Evolutionary conservation across 2,797 vertebrate genomes (phyloP).

Genomic region (Crypturellus tataupa): DNA sequence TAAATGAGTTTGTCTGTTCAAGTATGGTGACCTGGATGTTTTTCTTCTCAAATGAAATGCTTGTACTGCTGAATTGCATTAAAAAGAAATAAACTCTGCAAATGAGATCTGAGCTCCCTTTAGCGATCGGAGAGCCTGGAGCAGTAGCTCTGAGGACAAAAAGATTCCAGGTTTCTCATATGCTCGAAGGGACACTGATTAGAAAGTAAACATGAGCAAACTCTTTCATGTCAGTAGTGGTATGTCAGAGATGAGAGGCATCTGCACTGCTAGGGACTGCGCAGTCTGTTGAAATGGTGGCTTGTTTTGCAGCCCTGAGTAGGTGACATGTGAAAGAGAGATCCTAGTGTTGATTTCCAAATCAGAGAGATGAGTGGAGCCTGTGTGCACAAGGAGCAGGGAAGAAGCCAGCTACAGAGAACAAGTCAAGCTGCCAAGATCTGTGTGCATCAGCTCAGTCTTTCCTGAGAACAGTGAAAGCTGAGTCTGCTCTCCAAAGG

Average conservation of each 20-base stretch:
- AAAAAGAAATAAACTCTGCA: neutral
- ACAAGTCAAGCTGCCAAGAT: neutral
- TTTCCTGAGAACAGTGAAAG: neutral
- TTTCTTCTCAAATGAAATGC: neutral
- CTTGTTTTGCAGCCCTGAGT: neutral
- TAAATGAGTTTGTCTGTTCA: neutral
- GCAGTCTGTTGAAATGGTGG: neutral
- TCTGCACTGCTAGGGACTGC: neutral
- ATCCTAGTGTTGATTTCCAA: neutral
- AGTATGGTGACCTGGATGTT: neutral
- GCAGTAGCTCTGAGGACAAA: neutral
- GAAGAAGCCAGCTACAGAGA: neutral
- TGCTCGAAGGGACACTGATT: neutral
- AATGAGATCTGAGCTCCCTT: neutral
- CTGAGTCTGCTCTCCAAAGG: neutral
- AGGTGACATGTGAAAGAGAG: neutral
- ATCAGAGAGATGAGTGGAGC: neutral
- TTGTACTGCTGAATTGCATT: neutral
- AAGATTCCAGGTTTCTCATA: neutral
- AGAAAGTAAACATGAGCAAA: neutral
- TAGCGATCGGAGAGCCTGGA: rapidly evolving
- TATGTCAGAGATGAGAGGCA: neutral
- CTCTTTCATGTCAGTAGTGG: neutral
- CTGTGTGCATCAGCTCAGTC: rapidly evolving
- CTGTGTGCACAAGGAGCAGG: neutral